Conservation (phyloP, 2,888 invertebrate genomes). For the Nemotelus pantherinus region DNA sequence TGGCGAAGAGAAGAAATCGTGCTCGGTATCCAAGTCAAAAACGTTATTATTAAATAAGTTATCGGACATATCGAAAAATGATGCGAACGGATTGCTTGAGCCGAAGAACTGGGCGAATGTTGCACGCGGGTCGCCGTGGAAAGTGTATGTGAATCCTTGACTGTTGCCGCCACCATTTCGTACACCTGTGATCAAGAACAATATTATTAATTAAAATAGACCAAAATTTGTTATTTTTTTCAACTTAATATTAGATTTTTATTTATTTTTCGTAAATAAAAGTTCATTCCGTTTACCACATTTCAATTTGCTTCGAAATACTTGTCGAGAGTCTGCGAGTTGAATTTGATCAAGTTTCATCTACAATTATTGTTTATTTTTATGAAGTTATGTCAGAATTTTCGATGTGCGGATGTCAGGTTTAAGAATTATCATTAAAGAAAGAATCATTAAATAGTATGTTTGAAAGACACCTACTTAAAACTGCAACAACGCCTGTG, state of each 20-base stretch:
- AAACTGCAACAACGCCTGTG: too few species aligned
- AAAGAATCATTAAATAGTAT: too few species aligned
- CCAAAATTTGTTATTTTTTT: too few species aligned
- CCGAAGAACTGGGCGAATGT: constrained; percentile 99
- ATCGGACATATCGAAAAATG: constrained; percentile 83
- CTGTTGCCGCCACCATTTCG: constrained; percentile 70
- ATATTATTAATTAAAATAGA: too few species aligned
- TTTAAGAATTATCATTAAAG: too few species aligned
- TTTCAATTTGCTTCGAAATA: too few species aligned
- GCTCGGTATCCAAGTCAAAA: constrained; percentile 79
- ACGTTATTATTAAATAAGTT: constrained; percentile 71
- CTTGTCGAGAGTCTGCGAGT: background rate
- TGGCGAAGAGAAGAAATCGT: constrained; percentile 82
- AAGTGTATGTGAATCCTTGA: constrained; percentile 82
- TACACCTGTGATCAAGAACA: constrained; percentile 65
- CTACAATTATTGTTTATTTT: too few species aligned
- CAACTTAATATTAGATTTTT: too few species aligned
- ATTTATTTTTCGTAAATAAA: background rate
- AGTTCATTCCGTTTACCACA: background rate
- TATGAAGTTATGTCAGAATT: too few species aligned
- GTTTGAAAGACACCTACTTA: too few species aligned
- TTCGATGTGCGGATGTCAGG: too few species aligned
- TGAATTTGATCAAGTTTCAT: background rate
- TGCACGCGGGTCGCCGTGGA: constrained; percentile 95
- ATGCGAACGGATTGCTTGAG: constrained; percentile 91